Conservation (phyloP, 2,888 invertebrate genomes). For the Tineola bisselliella region DNA sequence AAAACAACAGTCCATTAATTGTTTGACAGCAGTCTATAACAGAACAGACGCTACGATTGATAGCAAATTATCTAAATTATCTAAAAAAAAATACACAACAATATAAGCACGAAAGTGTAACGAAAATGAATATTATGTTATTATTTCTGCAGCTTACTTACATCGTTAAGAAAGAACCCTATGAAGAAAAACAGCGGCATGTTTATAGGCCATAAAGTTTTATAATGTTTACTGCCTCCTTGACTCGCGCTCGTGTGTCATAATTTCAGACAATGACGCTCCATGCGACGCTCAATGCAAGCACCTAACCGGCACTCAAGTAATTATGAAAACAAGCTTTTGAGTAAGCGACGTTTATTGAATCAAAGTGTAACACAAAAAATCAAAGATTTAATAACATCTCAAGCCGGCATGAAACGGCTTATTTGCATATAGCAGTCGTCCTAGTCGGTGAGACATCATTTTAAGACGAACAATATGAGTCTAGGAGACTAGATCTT, state of each 20-base stretch:
- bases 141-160: background rate
- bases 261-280: constrained; percentile 29
- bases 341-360: too few relatives aligned
- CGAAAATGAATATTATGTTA: background rate
- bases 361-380: too few relatives aligned
- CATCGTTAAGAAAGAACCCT: background rate
- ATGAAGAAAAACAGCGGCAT: background rate
- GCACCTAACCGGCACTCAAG: background rate
- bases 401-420: too few relatives aligned
- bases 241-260: constrained; percentile 25
- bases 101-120: background rate
- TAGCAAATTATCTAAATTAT: too few relatives aligned
- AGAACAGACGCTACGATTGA: too few relatives aligned
- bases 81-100: background rate
- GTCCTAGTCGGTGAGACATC: too few relatives aligned
- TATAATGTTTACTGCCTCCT: constrained; percentile 5
- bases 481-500: too few relatives aligned
- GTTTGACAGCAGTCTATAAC: too few relatives aligned
- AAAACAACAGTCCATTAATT: too few relatives aligned
- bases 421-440: too few relatives aligned
- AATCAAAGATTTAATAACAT: too few relatives aligned
- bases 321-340: background rate
- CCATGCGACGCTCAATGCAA: background rate
- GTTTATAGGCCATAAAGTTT: constrained; percentile 1
- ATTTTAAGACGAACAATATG: too few relatives aligned